These are phyloP conservation scores for Origma solitaria DNA, from an alignment of 2,113 vertebrate genomes.

Conservation along the genomic window DNA sequence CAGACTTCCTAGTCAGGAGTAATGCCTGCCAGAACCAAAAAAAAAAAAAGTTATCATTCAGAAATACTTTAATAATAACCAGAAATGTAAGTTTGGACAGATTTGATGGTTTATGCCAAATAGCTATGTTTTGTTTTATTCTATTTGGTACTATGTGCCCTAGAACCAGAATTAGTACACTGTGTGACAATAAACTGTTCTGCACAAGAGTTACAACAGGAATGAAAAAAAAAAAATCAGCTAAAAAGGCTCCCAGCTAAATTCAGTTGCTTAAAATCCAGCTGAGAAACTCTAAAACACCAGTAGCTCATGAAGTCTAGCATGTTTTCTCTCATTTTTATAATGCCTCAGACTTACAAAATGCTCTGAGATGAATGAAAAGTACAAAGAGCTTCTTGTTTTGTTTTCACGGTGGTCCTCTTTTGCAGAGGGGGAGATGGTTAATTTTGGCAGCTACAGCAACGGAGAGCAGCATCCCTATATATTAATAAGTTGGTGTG, in stretches of 20 bases:
- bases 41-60: neutral
- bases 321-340: neutral
- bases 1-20: neutral
- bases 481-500: fast-evolving
- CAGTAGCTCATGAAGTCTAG: neutral
- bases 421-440: fast-evolving
- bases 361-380: neutral
- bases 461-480: neutral
- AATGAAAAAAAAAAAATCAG: neutral
- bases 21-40: neutral
- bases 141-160: neutral
- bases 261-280: neutral
- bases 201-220: neutral
- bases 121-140: neutral
- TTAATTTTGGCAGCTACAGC: neutral
- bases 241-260: neutral
- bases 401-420: neutral
- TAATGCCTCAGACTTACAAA: neutral
- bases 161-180: neutral
- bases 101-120: neutral
- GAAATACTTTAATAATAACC: neutral
- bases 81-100: neutral
- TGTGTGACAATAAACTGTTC: neutral
- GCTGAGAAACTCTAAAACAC: neutral
- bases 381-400: neutral